Base-by-base conservation (phyloP, 37 sponge, comb jelly and placozoan genomes). In the Tethya wilhelma region DNA sequence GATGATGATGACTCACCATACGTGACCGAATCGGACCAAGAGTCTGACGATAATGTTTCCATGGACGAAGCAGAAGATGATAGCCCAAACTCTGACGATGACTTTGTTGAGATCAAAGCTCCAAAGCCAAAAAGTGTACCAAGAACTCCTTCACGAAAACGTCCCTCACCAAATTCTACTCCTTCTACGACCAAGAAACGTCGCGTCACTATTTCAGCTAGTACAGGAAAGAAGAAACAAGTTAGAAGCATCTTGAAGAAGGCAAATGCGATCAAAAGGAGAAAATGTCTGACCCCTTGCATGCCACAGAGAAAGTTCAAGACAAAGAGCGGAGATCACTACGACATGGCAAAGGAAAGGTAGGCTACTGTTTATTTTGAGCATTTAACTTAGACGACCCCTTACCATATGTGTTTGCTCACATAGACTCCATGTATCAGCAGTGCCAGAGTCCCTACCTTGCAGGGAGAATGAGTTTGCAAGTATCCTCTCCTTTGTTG, bases 401-500 rank as follows among this genome's bases (percentile, higher is more conserved):
- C n/a, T n/a, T n/a, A n/a, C n/a, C n/a, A 26, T 45, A n/a, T 42
- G 4, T 28, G 30, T 45, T 23, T 64, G 3, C 44, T 28, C 26
- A 49, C 37, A 17, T 49, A 92, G 92, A 34, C 72, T 98, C 19
- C 98, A 95, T 70, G 87, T 88, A 32, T 90, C 91, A 2, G 80
- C 93, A 29, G 80, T 90, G 2, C 98, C 96, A 0, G 84, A 92
- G 20, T 69, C 80, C 64, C 82, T 97, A 2, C 92, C 98, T 19
- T 94, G 98, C 42, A 49, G 99, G 73, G 96, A 96, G 40, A 71
- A 70, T 2, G 93, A 98, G 74, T 93, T 92, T 69, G 73, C 82
- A 17, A 66, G 84, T 41, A 84, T 98, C 30, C 94, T 56, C 70
- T 59, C 72, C 26, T 98, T 96, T 81, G 82, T 95, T 43, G 90